A percentile compares a stretch with the other conserved stretches of the same genome.
Evolutionary conservation across 2,797 vertebrate species (phyloP).

Genomic region (Gambelia wislizenii): DNA sequence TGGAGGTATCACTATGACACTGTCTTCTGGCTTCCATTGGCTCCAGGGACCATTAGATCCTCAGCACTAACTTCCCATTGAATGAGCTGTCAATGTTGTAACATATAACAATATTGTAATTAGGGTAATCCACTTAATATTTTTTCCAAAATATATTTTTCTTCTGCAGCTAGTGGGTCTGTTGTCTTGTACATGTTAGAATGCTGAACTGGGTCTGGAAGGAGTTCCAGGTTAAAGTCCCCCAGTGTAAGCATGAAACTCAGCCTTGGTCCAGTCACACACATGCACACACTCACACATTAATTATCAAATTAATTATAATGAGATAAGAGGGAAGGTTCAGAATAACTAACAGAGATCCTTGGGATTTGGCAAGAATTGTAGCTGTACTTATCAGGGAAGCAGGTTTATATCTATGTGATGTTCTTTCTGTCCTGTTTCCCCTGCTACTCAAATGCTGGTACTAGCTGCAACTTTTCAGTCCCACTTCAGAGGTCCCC

Average conservation of each 20-base stretch:
- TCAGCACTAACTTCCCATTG: not conserved
- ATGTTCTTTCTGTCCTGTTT: too few species aligned
- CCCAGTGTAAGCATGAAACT: too few species aligned
- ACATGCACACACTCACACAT: too few species aligned
- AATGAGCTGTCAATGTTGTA: not conserved
- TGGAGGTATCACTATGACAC: too few species aligned
- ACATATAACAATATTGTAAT: not conserved
- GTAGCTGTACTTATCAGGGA: too few species aligned
- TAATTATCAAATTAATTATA: not conserved
- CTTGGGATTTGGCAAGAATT: too few species aligned
- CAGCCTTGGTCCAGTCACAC: too few species aligned
- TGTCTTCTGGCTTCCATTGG: not conserved
- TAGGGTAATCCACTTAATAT: not conserved
- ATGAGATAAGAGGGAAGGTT: not conserved
- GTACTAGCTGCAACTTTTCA: too few species aligned
- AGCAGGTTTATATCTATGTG: too few species aligned
- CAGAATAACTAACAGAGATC: not conserved
- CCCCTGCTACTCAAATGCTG: too few species aligned
- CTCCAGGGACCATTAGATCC: not conserved
- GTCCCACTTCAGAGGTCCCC: too few species aligned
- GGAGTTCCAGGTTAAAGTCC: not conserved
- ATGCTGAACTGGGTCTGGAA: not conserved
- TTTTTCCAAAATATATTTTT: not conserved
- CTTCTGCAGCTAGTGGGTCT: too few species aligned
- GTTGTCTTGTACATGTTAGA: not conserved